phyloP scores from a whole-genome alignment of 1,140 invertebrate genomes.

The Druon quercuslanigerum region DNA sequence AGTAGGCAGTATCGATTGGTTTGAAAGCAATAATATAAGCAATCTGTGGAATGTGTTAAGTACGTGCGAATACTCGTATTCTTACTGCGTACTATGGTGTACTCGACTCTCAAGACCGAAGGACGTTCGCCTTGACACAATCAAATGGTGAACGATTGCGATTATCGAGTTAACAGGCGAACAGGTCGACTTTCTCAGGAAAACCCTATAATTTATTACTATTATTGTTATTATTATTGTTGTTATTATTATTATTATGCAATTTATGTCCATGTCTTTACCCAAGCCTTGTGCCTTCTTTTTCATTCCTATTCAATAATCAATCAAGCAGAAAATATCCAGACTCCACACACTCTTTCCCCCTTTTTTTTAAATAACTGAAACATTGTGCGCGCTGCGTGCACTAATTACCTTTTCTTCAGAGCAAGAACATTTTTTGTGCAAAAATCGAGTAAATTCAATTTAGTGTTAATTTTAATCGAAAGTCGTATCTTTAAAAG shows the following conservation, averaged over 20 bases:
- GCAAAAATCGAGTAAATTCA: too few relatives aligned
- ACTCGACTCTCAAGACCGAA: constrained; percentile 25
- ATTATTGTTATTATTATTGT: background rate
- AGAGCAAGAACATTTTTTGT: too few relatives aligned
- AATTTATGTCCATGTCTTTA: constrained; percentile 11
- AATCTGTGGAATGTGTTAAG: constrained; percentile 27
- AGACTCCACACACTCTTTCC: too few relatives aligned
- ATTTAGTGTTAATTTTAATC: too few relatives aligned
- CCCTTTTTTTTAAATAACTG: too few relatives aligned
- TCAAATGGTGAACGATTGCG: constrained; percentile 19
- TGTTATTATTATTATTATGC: background rate
- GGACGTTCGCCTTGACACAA: constrained; percentile 25
- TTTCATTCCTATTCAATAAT: background rate
- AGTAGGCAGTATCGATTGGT: constrained; percentile 23
- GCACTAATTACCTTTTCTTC: too few relatives aligned
- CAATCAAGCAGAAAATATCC: background rate
- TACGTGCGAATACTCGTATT: constrained; percentile 31
- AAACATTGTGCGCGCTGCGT: too few relatives aligned
- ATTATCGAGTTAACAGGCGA: constrained; percentile 22
- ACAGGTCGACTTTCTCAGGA: constrained; percentile 26
- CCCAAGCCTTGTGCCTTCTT: background rate
- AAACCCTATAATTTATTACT: background rate
- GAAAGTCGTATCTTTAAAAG: too few relatives aligned
- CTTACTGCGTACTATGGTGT: constrained; percentile 15
- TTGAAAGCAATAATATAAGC: background rate